These are phyloP conservation scores for Pseudomyrmex cubaensis DNA, from an alignment of 1,140 invertebrate genomes.

Conservation along the genomic window DNA sequence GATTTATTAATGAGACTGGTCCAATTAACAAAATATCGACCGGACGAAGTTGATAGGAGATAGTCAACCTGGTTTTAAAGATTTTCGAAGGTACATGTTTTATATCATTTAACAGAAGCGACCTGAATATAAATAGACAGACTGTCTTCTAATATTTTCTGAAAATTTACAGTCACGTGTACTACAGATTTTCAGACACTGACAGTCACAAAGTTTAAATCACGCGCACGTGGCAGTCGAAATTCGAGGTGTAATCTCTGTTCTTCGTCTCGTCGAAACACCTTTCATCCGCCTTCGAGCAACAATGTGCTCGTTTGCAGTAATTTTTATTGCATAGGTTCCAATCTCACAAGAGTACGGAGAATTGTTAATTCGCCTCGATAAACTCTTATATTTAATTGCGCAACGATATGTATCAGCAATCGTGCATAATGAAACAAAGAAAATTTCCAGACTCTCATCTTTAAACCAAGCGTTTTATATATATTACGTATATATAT, in stretches of 20 bases:
- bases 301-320: neutral
- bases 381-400: neutral
- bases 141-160: too few species aligned
- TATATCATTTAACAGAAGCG: too few species aligned
- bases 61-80: too few species aligned
- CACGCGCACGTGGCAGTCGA: slow-evolving; percentile 23
- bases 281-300: neutral
- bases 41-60: too few species aligned
- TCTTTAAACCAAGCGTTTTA: neutral
- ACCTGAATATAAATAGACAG: too few species aligned
- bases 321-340: neutral
- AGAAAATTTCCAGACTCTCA: neutral
- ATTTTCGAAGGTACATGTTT: too few species aligned
- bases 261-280: neutral
- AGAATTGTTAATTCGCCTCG: neutral
- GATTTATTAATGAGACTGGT: too few species aligned
- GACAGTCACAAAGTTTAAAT: too few species aligned
- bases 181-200: slow-evolving; percentile 19
- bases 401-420: neutral
- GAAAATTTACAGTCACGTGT: too few species aligned
- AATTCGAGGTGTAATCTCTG: slow-evolving; percentile 1
- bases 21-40: too few species aligned
- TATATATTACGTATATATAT: neutral
- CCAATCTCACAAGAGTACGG: neutral
- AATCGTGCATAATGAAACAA: neutral